Conservation (phyloP, 2,113 vertebrate genomes). For the Festucalex cinctus region DNA sequence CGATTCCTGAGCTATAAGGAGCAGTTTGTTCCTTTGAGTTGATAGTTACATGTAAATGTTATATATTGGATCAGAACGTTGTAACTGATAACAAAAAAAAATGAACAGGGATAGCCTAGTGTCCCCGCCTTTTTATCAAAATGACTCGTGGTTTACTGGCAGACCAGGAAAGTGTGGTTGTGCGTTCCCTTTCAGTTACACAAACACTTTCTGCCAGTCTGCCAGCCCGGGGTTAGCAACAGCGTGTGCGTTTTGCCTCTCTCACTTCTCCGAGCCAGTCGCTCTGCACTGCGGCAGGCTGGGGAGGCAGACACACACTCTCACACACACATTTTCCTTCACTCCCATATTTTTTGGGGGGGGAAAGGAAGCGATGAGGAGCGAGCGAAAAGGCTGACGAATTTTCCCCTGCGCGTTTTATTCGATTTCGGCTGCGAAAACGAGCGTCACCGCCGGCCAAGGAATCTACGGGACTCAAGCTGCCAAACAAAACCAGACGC, state of each 20-base stretch:
- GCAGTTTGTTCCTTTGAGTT: not conserved
- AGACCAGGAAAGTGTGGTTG: not conserved
- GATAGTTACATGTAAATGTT: not conserved
- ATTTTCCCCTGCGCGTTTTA: conserved; percentile 9
- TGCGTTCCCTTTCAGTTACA: not conserved
- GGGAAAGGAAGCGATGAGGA: conserved; percentile 59
- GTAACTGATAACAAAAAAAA: not conserved
- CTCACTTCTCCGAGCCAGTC: conserved; percentile 72
- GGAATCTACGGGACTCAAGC: conserved; percentile 47
- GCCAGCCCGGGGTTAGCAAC: conserved; percentile 71
- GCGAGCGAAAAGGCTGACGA: conserved; percentile 38
- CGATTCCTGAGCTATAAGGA: too few relatives aligned
- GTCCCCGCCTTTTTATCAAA: not conserved
- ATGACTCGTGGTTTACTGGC: not conserved
- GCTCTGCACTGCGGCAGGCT: conserved; percentile 71
- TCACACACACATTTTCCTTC: conserved; percentile 48
- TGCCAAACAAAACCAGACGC: conserved; percentile 28
- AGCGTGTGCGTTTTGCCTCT: conserved; percentile 68
- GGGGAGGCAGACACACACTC: conserved; percentile 61
- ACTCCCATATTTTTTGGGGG: conserved; percentile 70
- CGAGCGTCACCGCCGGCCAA: conserved; percentile 39
- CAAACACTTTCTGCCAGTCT: conserved; percentile 66
- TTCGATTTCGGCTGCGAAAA: conserved; percentile 30
- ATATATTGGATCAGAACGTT: not conserved
- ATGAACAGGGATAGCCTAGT: not conserved